A percentile compares a stretch with the other conserved stretches of the same genome.
phyloP scores from a whole-genome alignment of 2,113 vertebrate genomes.

The Beaufortia kweichowensis region DNA sequence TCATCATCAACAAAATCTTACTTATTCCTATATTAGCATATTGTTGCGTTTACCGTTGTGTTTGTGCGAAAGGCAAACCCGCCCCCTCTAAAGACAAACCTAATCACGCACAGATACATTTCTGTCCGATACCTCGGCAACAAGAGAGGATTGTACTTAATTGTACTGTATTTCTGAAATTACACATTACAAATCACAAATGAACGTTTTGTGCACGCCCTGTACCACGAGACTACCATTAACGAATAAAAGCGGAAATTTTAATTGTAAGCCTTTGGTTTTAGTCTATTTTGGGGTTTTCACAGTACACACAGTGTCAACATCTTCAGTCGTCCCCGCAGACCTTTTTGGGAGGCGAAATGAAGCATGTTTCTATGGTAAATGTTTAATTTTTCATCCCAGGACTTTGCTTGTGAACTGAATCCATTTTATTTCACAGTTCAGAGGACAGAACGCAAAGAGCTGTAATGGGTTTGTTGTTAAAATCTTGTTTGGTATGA shows the following conservation, averaged over 20 bases:
- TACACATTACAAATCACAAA: background rate
- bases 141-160: background rate
- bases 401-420: slow-evolving; percentile 22
- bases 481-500: slow-evolving; percentile 13
- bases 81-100: background rate
- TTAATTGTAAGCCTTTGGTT: background rate
- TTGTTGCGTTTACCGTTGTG: background rate
- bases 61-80: background rate
- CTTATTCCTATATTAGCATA: slow-evolving; percentile 2
- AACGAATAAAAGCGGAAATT: background rate
- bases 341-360: slow-evolving; percentile 18
- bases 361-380: slow-evolving; percentile 21
- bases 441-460: slow-evolving; percentile 26
- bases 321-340: background rate
- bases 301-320: background rate
- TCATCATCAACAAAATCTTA: background rate
- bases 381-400: slow-evolving; percentile 51
- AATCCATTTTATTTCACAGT: slow-evolving; percentile 46
- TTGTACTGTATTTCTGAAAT: background rate
- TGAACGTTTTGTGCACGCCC: background rate
- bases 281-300: background rate
- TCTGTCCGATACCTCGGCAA: background rate
- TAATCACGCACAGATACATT: background rate
- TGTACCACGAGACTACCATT: background rate
- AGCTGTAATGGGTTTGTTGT: slow-evolving; percentile 41